phyloP scores from a whole-genome alignment of 2,113 vertebrate genomes.

The Vicugna pacos region DNA sequence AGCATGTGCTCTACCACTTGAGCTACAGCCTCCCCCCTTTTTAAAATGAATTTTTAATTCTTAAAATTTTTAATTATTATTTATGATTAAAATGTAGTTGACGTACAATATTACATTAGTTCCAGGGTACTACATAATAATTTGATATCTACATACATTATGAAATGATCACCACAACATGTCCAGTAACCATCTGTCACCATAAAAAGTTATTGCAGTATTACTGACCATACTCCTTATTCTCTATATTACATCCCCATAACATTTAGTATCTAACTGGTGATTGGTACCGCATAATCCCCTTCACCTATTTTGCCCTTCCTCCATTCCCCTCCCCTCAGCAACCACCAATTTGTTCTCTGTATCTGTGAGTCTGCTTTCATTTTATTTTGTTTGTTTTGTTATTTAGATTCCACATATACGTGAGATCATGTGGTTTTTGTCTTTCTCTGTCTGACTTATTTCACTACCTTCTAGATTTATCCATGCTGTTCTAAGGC shows the following conservation, averaged over 20 bases:
- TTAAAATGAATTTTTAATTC: no score
- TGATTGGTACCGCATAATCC: not conserved
- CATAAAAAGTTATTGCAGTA: not conserved
- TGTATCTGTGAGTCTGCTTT: not conserved
- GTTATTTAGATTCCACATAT: not conserved
- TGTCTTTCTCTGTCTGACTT: not conserved
- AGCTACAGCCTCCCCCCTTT: no score
- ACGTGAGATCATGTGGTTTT: not conserved
- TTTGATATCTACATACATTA: no score
- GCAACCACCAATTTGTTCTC: not conserved
- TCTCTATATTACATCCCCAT: not conserved
- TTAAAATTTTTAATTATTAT: no score
- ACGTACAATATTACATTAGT: no score
- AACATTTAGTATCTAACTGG: not conserved
- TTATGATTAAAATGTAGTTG: no score
- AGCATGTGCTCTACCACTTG: no score
- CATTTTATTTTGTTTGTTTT: not conserved
- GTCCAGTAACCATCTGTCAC: no score
- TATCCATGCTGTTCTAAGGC: not conserved
- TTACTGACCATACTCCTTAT: not conserved
- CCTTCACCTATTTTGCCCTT: not conserved
- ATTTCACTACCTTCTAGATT: not conserved
- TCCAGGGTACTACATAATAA: no score
- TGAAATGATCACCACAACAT: no score
- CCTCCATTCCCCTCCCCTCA: not conserved